Base-by-base conservation (phyloP, 2,888 invertebrate species). In the Drosophila pseudotakahashii region DNA sequence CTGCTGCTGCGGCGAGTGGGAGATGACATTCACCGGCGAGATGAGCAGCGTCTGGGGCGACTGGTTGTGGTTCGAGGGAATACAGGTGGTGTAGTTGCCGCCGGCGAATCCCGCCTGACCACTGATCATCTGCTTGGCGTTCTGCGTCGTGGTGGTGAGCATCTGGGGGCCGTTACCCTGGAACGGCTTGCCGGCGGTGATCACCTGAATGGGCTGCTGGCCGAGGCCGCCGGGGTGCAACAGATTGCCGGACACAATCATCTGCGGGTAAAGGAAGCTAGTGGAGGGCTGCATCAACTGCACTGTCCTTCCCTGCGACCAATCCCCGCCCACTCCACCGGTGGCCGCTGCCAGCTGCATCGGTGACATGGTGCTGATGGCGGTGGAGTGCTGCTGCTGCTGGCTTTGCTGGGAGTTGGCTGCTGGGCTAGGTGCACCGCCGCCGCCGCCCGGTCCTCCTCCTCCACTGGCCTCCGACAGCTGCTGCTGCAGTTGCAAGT, bases 141-240 rank as follows among this genome's bases (percentile, higher is more conserved):
- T 95, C 90, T 95, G 95, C 0, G 92, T 89, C 3, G 91, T 91
- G 0, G 96, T 95, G 0, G 96, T 95, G 42, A 97, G 92, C 96
- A 97, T 97, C 88, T 97, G 97, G 0, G 96, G 96, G 77, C 96
- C 95, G 79, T 95, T 95, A 48, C 96, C 95, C 91, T 96, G 97
- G 91, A 97, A 97, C 4, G 97, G 96, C 90, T 97, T 97, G 30
- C 96, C 95, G 19, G 96, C 95, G 7, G 97, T 94, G 74, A 97
- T 89, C 63, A 97, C 96, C 94, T 97, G 92, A 42, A 92, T 92
- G 10, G 92, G 92, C 73, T 92, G 92, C 66, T 91, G 92, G 0
- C 92, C 91, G 7, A 92, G 63, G 0, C 91, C 89, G 2, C 89
- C 79, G 0, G 90, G 84, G 53, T 90, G 96, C 90, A 97, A 94